phyloP scores from a whole-genome alignment of 2,797 vertebrate species.

The Schizothorax lantsangensis region DNA sequence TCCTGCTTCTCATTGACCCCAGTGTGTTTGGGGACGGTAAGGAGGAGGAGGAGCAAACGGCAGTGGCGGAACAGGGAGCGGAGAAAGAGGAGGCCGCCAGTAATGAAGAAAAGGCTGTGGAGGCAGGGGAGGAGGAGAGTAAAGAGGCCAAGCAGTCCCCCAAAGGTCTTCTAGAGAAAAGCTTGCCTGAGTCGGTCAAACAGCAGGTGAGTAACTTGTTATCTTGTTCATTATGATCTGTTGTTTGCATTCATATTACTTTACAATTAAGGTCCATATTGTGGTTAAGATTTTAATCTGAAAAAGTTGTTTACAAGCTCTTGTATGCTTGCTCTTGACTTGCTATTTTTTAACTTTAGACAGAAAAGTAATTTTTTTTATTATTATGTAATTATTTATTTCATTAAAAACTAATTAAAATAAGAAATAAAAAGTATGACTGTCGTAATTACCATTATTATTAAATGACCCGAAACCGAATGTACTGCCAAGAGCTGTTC shows the following conservation, averaged over 20 bases:
- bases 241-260: neutral
- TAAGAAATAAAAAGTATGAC: neutral
- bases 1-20: conserved; percentile 93
- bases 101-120: conserved; percentile 92
- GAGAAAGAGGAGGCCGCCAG: conserved; percentile 86
- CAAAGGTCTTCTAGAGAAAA: conserved; percentile 92
- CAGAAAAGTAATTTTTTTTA: neutral
- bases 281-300: neutral
- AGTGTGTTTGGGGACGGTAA: conserved; percentile 88
- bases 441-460: neutral
- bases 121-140: conserved; percentile 91
- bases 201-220: conserved; percentile 82
- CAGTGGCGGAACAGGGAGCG: conserved; percentile 70
- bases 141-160: conserved; percentile 81
- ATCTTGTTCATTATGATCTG: neutral
- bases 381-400: neutral
- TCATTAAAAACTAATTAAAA: neutral
- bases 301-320: neutral
- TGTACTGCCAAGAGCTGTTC: no score
- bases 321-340: neutral
- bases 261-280: neutral
- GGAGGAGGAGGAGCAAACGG: conserved; percentile 70
- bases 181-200: conserved; percentile 94
- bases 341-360: neutral
- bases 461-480: no score